Evolutionary conservation across 2,888 invertebrate species (phyloP), one percentile per base, ranked within the genome.

Genomic region (Catocala nupta): DNA sequence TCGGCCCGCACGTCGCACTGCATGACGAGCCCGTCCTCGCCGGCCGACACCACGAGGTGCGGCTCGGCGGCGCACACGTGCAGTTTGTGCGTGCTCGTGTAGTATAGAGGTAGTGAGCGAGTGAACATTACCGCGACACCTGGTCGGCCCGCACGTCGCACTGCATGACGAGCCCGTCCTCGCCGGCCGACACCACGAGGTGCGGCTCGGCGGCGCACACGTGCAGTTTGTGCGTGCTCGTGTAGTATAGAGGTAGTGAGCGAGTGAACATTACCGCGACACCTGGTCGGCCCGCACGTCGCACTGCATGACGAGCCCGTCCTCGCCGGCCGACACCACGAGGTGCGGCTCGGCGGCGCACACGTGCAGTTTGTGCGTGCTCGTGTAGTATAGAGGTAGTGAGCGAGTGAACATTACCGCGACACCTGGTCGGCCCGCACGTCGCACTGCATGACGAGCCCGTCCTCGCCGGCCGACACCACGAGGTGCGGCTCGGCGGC

Each of bases 381-480:
- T 25, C 25, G 25, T 25, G 25, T 25, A 25, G 25, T 1, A 25
- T 25, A 3, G 25, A 25, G 25, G 25, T 25, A 25, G 25, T 3
- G 25, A 25, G 25, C 36, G 36, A 9, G 8, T 9, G 6, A n/a
- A 7, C 7, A 7, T 91, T 95, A 84, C 95, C 85, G 88, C 66
- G 80, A 68, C n/a, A 96, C 95, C 81, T 95, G 96, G 47, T 95
- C 95, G 68, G 96, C 95, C 52, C 99, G 95, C 63, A 99, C 95
- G 93, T 99, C 99, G 70, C 97, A 96, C 80, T 96, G 96, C 82
- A 96, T 95, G 8, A 98, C 96, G 63, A 96, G 93, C 0, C 97
- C 97, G 93, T 99, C 99, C 91, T 99, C 98, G 0, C 98, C 99
- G 73, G 97, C 98, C 72, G 97, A 98, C 34, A 98, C 93, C 54